Evolutionary conservation across 2,797 vertebrate species (phyloP), one percentile per base, ranked within the genome.

Genomic region (Gymnopithys bicolor): DNA sequence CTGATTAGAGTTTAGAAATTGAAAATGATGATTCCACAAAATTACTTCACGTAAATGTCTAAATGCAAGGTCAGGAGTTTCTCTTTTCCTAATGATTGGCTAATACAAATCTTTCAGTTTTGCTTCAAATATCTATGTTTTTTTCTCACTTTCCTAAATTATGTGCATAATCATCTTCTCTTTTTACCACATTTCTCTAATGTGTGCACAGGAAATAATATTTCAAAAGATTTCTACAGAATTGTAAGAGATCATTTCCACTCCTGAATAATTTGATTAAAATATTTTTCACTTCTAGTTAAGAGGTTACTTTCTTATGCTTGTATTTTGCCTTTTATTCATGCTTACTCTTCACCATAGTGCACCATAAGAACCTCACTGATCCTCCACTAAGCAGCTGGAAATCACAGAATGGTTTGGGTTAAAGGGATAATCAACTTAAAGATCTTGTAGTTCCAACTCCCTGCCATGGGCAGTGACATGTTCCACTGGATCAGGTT

Each of bases 191-290:
- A 62, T 64, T 86, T 19, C 63, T 80, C 52, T 85, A 82, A 70
- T 21, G 23, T 81, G 6, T 17, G 33, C 39, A 48, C 37, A 78
- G 76, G 69, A 91, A 94, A 88, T 52, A 81, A 33, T 35, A 62
- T 88, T 93, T 94, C 87, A 75, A 75, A 90, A 91, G 53, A 81
- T 8, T 91, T 89, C 41, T 39, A 67, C 37, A 85, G 56, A 85
- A 17, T 85, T 75, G 4, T 43, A 41, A 92, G 73, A 84, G 22
- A 39, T 62, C 69, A 17, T 84, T 66, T 62, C 55, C 23, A 10
- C 8, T 59, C 58, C 17, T 78, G 9, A 90, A 78, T 66, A 79
- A 84, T 62, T 84, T n/a, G 25, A 84, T 93, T 41, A 35, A 91
- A 84, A 76, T 39, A 45, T 63, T 76, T 70, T 82, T 73, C 48